Conservation (phyloP, 2,888 invertebrate genomes). For the Steromphala cineraria region DNA sequence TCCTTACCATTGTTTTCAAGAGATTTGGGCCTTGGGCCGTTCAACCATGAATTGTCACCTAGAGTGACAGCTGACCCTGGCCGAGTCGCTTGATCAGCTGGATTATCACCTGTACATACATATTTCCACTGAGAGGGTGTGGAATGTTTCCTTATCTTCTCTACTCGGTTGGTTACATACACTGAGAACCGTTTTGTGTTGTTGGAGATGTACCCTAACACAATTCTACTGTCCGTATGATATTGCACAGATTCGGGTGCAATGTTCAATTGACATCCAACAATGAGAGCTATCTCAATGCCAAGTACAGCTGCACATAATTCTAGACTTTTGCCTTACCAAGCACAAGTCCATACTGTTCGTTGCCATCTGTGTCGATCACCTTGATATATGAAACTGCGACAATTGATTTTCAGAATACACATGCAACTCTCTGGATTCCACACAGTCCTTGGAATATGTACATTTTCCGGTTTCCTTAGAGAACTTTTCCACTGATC, state of each 20-base stretch:
- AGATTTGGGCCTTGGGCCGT: no score
- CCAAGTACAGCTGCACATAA: constrained; percentile 33
- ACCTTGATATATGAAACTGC: constrained; percentile 24
- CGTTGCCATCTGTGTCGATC: no score
- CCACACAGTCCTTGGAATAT: constrained; percentile 24
- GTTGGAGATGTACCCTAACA: constrained; percentile 35
- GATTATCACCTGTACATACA: background rate
- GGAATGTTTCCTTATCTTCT: constrained; percentile 9
- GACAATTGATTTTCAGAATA: constrained; percentile 34
- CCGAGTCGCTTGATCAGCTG: background rate
- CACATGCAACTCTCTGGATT: no score
- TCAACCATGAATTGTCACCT: background rate
- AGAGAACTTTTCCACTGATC: constrained; percentile 15
- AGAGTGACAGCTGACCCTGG: background rate
- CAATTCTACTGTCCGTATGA: constrained; percentile 34
- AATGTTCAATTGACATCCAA: constrained; percentile 2
- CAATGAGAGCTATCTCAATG: background rate
- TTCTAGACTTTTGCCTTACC: constrained; percentile 34
- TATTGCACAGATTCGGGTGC: background rate
- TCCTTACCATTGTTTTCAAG: no score
- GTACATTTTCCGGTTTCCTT: background rate
- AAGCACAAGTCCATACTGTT: constrained; percentile 15
- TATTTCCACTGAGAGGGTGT: constrained; percentile 29
- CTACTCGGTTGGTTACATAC: constrained; percentile 29
- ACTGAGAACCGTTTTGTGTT: constrained; percentile 26